Base-by-base conservation (phyloP, 2,113 vertebrate species). In the Heterotis niloticus region DNA sequence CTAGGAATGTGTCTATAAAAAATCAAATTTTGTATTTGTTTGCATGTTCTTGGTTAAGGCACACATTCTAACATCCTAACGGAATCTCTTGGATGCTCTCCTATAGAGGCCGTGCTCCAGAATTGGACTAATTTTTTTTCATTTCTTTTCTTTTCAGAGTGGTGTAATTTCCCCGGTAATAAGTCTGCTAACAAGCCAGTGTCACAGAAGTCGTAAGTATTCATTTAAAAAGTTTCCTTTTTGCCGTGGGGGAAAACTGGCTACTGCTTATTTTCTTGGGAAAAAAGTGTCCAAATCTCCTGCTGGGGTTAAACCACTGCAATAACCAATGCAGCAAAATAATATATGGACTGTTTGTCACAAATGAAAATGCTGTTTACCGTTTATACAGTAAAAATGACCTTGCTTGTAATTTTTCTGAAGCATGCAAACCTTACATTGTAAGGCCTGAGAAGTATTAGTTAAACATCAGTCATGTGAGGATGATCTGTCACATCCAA, bases 191-290 rank as follows among this genome's bases (percentile, higher is more conserved):
- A 93, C 84, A 98, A 98, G 94, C 93, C 92, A 82, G 94, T 94
- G 85, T 93, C 94, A 77, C 93, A 96, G 78, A 96, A 95, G 89
- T 97, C 92, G 94, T 96, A 89, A 96, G 95, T 97, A 94, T 86
- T 81, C 79, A 80, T 92, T 89, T 73, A 54, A 77, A 81, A 77
- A 64, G 81, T 85, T 83, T 65, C 80, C 75, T 74, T 29, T 83
- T 54, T 44, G 28, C 34, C 56, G 71, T 60, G 64, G 28, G 24
- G 68, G 67, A 54, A 66, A 62, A 59, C 76, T 64, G 62, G 62
- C 18, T 69, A 67, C 72, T 79, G 57, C 29, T 71, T 70, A 79
- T 82, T 82, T 78, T 82, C 71, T 60, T 11, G 9, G 75, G 60
- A 78, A 69, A 68, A 75, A 29, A 71, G 64, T 17, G 12, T 65